Conservation (phyloP, 2,888 invertebrate genomes). For the Salpingus planirostris region DNA sequence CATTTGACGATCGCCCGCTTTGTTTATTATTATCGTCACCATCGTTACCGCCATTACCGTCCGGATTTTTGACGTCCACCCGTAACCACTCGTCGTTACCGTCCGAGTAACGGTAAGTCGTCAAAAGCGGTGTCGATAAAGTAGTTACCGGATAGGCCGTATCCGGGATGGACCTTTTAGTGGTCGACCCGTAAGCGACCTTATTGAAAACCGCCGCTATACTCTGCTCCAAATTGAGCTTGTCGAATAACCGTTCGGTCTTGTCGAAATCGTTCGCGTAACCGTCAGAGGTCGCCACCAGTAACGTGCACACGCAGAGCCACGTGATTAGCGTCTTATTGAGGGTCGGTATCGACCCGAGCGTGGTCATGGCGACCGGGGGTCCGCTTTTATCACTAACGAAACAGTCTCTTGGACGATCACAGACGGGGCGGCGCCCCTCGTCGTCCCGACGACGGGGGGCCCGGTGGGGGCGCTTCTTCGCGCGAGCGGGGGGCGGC, state of each 20-base stretch:
- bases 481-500: background rate
- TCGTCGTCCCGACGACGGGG: conserved; percentile 1
- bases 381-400: too few relatives aligned
- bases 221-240: conserved; percentile 54
- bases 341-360: conserved; percentile 26
- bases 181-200: conserved; percentile 60
- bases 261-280: conserved; percentile 38
- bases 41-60: too few relatives aligned
- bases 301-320: conserved; percentile 3
- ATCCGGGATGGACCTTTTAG: conserved; percentile 59
- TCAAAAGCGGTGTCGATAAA: conserved; percentile 52
- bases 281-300: conserved; percentile 11
- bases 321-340: conserved; percentile 6
- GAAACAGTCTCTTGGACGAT: conserved; percentile 26
- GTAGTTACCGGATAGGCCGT: conserved; percentile 55
- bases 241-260: conserved; percentile 45
- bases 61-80: conserved; percentile 36
- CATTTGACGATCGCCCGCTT: conserved; percentile 6
- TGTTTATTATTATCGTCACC: conserved; percentile 2
- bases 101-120: conserved; percentile 46
- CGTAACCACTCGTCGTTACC: conserved; percentile 39
- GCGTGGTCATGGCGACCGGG: too few relatives aligned
- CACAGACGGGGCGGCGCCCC: conserved; percentile 20
- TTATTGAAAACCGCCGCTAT: conserved; percentile 60
- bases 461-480: conserved; percentile 2